Conservation (phyloP, 1,140 invertebrate species). For the Aricia agestis region DNA sequence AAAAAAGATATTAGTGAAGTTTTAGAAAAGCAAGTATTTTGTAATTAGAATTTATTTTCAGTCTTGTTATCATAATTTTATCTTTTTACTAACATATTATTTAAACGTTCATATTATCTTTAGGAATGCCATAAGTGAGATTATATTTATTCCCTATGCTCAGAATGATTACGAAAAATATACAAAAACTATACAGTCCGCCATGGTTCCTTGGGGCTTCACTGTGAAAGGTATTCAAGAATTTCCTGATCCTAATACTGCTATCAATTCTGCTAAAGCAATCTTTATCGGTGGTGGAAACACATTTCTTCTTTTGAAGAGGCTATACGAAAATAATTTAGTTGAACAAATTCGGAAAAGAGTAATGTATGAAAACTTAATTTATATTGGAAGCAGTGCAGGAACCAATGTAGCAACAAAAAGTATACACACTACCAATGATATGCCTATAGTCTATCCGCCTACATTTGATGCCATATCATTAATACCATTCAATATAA, state of each 20-base stretch:
- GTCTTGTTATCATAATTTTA: conserved; percentile 15
- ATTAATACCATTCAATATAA: conserved; percentile 90
- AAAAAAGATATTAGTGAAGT: conserved; percentile 79
- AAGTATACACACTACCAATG: conserved; percentile 89
- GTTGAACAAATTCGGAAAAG: conserved; percentile 80
- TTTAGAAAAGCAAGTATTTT: conserved; percentile 76
- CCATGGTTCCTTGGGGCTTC: conserved; percentile 81
- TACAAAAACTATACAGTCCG: conserved; percentile 78
- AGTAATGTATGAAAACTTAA: conserved; percentile 80
- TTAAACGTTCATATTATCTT: conserved; percentile 24
- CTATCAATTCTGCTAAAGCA: conserved; percentile 80
- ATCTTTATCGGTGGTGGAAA: conserved; percentile 90
- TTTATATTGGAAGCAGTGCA: conserved; percentile 89
- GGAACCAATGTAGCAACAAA: conserved; percentile 89
- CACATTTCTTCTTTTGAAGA: conserved; percentile 84
- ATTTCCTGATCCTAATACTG: conserved; percentile 72
- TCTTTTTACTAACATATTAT: not conserved
- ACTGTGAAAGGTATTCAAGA: conserved; percentile 81
- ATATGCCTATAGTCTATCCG: conserved; percentile 90
- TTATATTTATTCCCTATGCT: conserved; percentile 89
- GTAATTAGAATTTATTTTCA: conserved; percentile 20
- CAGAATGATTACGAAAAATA: conserved; percentile 81
- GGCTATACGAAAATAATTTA: conserved; percentile 82
- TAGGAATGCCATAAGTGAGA: conserved; percentile 80
- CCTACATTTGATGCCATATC: conserved; percentile 83